Conservation (phyloP, 2,888 invertebrate species). For the Sinohyriopsis cumingii region DNA sequence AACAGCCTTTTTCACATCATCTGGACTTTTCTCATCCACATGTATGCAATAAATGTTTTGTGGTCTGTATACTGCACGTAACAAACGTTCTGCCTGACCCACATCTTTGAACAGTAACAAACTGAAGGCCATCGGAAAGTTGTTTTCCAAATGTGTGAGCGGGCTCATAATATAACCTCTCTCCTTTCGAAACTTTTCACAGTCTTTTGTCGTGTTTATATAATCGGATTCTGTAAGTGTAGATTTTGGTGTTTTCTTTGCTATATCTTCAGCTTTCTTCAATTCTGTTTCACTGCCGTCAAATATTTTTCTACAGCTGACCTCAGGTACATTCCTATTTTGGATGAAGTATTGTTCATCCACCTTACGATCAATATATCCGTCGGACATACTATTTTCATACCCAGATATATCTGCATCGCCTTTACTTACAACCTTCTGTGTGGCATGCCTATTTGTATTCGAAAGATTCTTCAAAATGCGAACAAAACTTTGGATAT, state of each 20-base stretch:
- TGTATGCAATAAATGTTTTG: constrained; percentile 68
- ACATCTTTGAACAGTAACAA: constrained; percentile 58
- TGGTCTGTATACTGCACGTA: constrained; percentile 63
- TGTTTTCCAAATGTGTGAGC: constrained; percentile 43
- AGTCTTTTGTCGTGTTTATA: constrained; percentile 18
- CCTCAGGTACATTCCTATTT: not conserved
- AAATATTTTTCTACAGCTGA: not conserved
- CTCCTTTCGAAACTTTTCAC: constrained; percentile 21
- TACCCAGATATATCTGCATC: no score
- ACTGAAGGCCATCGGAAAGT: constrained; percentile 62
- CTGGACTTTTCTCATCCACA: constrained; percentile 54
- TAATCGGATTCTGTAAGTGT: constrained; percentile 3
- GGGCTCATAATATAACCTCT: constrained; percentile 38
- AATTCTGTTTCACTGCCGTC: not conserved
- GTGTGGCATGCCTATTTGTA: no score
- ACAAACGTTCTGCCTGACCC: constrained; percentile 57
- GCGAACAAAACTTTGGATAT: no score
- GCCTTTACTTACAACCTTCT: no score
- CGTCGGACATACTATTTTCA: no score
- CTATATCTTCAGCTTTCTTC: not conserved
- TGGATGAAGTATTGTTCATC: no score
- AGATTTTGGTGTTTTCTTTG: not conserved
- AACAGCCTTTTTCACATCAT: constrained; percentile 43
- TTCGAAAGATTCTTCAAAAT: no score
- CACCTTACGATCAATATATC: no score